These are phyloP conservation scores for Trachelus troglodyta DNA, from an alignment of 2,888 invertebrate species.

Conservation along the genomic window DNA sequence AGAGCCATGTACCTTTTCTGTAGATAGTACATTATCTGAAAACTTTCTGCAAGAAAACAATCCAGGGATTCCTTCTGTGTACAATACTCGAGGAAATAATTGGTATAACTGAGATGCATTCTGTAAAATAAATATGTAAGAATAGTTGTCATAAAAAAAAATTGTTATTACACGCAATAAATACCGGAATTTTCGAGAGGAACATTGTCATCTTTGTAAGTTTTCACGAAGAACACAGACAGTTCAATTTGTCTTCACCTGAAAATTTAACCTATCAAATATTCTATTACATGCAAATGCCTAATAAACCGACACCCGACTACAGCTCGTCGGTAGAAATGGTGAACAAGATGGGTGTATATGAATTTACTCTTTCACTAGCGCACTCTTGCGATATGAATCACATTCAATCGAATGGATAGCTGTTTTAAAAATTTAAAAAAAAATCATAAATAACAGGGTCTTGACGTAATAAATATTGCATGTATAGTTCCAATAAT, in stretches of 20 bases:
- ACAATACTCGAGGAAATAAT: not conserved
- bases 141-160: not conserved
- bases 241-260: not conserved
- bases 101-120: not conserved
- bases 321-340: not conserved
- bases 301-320: not conserved
- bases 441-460: not conserved
- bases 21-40: slow-evolving; percentile 6
- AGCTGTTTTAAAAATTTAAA: not conserved
- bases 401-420: not conserved
- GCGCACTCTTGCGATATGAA: not conserved
- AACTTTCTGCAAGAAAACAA: not conserved
- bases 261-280: not conserved
- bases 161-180: not conserved
- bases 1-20: slow-evolving; percentile 13
- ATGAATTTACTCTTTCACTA: not conserved
- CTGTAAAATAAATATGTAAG: not conserved
- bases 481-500: not conserved
- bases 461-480: not conserved
- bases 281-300: not conserved
- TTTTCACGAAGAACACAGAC: not conserved
- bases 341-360: no score
- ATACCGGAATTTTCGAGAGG: not conserved
- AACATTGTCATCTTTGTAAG: not conserved
- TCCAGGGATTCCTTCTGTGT: not conserved